Conservation (phyloP, 2,888 invertebrate species). For the Philonicus albiceps region DNA sequence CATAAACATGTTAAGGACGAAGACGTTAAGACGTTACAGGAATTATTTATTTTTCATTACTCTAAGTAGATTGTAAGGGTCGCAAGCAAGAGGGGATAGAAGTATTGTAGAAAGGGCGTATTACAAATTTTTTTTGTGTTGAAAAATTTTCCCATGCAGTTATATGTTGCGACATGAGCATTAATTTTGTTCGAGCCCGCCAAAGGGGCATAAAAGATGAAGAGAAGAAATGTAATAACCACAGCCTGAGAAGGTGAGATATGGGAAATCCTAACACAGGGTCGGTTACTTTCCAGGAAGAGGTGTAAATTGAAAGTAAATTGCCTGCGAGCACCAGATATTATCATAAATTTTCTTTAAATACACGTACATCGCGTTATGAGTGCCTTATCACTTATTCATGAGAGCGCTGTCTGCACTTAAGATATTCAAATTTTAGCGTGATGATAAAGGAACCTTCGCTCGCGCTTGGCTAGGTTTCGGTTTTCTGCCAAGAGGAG, state of each 20-base stretch:
- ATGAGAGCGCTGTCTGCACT: constrained; percentile 42
- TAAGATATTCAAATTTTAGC: constrained; percentile 39
- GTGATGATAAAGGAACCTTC: constrained; percentile 34
- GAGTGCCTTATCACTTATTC: constrained; percentile 42
- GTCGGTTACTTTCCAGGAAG: constrained; percentile 1
- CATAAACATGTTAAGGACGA: background rate
- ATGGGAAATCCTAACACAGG: constrained; percentile 18
- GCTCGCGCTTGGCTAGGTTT: background rate
- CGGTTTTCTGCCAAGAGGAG: background rate
- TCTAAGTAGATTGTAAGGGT: background rate
- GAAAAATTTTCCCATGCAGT: background rate
- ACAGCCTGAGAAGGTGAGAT: constrained; percentile 2
- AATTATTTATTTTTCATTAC: constrained; percentile 38
- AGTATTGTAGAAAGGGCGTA: background rate
- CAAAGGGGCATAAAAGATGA: background rate
- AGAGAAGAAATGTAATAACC: background rate
- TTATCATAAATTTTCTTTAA: constrained; percentile 41
- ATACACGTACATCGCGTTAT: constrained; percentile 38
- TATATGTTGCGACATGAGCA: background rate
- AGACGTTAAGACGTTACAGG: background rate
- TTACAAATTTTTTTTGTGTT: background rate
- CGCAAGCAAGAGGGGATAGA: too few species aligned
- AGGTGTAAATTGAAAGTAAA: constrained; percentile 41
- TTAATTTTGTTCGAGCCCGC: background rate
- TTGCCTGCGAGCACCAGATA: constrained; percentile 32